Evolutionary conservation across 2,113 vertebrate species (phyloP).

Genomic region (Cairina moschata): DNA sequence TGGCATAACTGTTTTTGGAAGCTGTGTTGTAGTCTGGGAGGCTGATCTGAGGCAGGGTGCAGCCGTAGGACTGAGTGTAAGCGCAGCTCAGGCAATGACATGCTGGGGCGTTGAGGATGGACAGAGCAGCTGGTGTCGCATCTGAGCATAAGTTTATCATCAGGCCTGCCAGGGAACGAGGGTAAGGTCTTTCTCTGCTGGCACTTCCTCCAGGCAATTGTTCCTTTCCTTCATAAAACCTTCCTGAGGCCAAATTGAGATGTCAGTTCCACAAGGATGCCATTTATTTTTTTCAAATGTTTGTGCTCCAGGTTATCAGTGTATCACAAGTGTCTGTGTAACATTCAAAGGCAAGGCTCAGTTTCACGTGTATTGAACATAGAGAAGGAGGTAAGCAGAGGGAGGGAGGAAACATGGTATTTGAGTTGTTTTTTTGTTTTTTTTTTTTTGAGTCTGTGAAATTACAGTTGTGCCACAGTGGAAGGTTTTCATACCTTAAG

Average conservation of each 20-base stretch:
- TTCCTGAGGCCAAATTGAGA: background rate
- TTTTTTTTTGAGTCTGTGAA: background rate
- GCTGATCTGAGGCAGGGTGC: background rate
- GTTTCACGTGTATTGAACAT: background rate
- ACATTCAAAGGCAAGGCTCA: background rate
- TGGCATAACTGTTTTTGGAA: background rate
- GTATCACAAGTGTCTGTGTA: background rate
- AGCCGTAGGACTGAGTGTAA: background rate
- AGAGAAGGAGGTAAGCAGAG: background rate
- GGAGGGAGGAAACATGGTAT: background rate
- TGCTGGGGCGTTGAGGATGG: background rate
- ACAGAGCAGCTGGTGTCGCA: background rate
- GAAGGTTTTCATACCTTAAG: background rate
- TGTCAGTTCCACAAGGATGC: background rate
- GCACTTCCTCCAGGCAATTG: background rate
- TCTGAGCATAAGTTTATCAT: accelerated
- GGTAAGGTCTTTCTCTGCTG: background rate
- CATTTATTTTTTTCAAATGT: background rate
- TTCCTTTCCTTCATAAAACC: background rate
- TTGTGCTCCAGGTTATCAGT: accelerated
- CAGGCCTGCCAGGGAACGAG: background rate
- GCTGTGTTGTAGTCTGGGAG: background rate
- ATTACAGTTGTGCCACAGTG: background rate
- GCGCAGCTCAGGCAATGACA: background rate
- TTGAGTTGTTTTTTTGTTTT: background rate